Evolutionary conservation across 2,888 invertebrate genomes (phyloP), one percentile per base, ranked within the genome.

Genomic region (Tipula confusa): DNA sequence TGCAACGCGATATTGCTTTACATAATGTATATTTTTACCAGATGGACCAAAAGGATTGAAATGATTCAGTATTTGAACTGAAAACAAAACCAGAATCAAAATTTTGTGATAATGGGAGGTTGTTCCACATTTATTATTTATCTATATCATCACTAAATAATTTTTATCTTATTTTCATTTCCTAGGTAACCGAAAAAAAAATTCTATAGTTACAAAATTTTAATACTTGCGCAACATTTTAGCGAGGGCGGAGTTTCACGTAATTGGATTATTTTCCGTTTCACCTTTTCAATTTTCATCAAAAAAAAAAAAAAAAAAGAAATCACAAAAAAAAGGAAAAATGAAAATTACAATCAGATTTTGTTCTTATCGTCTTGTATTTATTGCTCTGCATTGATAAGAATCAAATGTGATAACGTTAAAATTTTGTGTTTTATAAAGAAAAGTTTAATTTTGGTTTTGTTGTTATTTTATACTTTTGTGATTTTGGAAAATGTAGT

Each of bases 61-160:
- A 33, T 33, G 33, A 5, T 31, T 31, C 31, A n/a, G n/a, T n/a
- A 48, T 48, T 18, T 48, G 18, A 5, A 64, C 24, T 64, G 13
- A 64, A 64, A 64, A 18, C 64, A 64, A 64, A 64, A 38, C 0
- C 5, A 64, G 0, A 64, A 64, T 24, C 24, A 24, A 43, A n/a
- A 43, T 7, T 43, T n/a, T 18, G 24, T 64, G 24, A 11, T 64
- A 64, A 64, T 24, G 24, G 64, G 64, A 24, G 64, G 64, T 64
- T 64, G 64, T 64, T 24, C 64, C 64, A 64, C 64, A 64, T 64
- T 64, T 64, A 64, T 64, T 64, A 64, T 64, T 64, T 64, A 64
- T 64, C 64, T 64, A 9, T 9, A n/a, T n/a, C n/a, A n/a, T 64
- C 64, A 64, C 24, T 64, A 64, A 64, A n/a, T n/a, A n/a, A 64